Base-by-base conservation (phyloP, 1,140 invertebrate species). In the Drosophila gunungcola region DNA sequence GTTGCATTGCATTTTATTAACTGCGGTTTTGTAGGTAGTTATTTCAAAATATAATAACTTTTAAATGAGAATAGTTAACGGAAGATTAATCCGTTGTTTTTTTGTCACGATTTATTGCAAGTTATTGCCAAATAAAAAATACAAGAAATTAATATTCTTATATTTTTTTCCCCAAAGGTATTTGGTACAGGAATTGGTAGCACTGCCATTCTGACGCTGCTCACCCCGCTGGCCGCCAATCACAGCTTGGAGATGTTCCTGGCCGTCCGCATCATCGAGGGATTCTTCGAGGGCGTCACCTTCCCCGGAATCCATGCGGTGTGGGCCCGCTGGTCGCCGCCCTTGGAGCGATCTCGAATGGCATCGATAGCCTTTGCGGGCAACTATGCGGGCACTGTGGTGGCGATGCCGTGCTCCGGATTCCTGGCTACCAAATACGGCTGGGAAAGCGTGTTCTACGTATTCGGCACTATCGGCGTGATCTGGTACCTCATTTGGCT, bases 281-380 rank as follows among this genome's bases (percentile, higher is more conserved):
- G 98, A 48, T 91, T 98, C 39, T 97, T 96, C 91, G 97, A 98
- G 96, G 97, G 97, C 46, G 97, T 98, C 0, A 97, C 97, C 1
- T 98, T 97, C 92, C 97, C 97, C 4, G 96, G 96, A 73, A 97
- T 98, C 55, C 97, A 98, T 91, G 96, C 96, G 7, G 95, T 98
- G 27, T 97, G 97, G 96, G 94, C 96, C 0, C 95, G 95, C 62
- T 98, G 97, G 97, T 96, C 97, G n/a, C 97, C 97, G 16, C 95
- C 96, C 0, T 86, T 95, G 21, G 97, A 98, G 91, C 94, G 97
- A 34, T 97, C 95, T 4, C 94, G 96, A 11, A 93, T 97, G 38
- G 95, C 96, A 0, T 96, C 95, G 0, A 94, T 97, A 34, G 95
- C 96, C 1, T 97, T 97, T 93, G 96, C 96, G 21, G 97, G 97